A percentile compares a stretch with the other conserved stretches of the same genome.
Conservation (phyloP, 2,888 invertebrate genomes). For the Exocentrus adspersus region DNA sequence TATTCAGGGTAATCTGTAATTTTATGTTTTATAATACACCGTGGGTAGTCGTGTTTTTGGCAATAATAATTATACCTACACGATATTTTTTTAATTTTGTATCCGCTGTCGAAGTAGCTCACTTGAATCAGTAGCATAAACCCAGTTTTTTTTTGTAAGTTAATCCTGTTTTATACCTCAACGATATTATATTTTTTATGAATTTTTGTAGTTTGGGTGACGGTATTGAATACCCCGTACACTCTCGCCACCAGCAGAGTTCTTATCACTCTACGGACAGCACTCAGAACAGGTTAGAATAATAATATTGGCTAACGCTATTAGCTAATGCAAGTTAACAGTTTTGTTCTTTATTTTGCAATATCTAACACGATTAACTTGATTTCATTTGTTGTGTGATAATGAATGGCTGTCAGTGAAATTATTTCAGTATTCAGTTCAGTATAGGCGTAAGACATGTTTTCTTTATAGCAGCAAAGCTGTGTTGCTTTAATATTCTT, state of each 20-base stretch:
- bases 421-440: constrained; percentile 33
- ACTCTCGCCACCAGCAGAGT: constrained; percentile 74
- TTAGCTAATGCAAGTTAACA: constrained; percentile 38
- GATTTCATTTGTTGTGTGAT: constrained; percentile 38
- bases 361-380: constrained; percentile 40
- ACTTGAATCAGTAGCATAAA: too few species aligned
- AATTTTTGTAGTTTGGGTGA: constrained; percentile 82
- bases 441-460: constrained; percentile 23
- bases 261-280: constrained; percentile 91
- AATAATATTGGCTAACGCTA: constrained; percentile 31
- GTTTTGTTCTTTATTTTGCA: constrained; percentile 32
- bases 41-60: too few species aligned
- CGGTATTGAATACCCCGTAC: constrained; percentile 87
- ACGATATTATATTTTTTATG: constrained; percentile 36
- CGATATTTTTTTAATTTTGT: too few species aligned
- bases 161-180: constrained; percentile 12
- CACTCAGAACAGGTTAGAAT: constrained; percentile 83
- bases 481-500: too few species aligned
- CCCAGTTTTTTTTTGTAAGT: too few species aligned
- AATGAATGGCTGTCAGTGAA: constrained; percentile 36
- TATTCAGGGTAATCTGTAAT: too few species aligned
- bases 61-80: too few species aligned
- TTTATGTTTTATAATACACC: too few species aligned
- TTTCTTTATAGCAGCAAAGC: constrained; percentile 10
- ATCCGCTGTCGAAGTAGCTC: too few species aligned